A percentile compares a stretch with the other conserved stretches of the same genome.
phyloP scores from a whole-genome alignment of 2,113 vertebrate species.

The Brachyhypopomus gauderio region DNA sequence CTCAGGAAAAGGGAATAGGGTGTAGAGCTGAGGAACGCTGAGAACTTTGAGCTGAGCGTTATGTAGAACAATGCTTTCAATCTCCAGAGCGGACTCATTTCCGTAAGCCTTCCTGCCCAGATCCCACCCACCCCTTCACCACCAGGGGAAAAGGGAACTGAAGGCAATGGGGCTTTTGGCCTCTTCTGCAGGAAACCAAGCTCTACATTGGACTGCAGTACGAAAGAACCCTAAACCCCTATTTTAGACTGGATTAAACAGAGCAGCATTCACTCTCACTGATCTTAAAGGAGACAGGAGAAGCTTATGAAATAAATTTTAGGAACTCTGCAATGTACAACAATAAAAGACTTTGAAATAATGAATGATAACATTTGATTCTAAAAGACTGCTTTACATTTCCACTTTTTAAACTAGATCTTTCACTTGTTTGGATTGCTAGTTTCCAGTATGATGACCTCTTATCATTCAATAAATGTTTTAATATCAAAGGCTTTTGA shows the following conservation, averaged over 20 bases:
- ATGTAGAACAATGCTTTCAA: conserved; percentile 52
- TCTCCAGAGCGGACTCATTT: conserved; percentile 37
- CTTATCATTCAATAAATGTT: background rate
- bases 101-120: conserved; percentile 47
- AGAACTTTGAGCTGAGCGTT: conserved; percentile 38
- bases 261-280: background rate
- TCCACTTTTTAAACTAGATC: no score
- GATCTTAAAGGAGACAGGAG: background rate
- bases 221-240: background rate
- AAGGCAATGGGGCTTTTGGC: conserved; percentile 11
- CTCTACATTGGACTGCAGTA: background rate
- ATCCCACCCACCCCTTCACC: conserved; percentile 47
- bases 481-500: background rate
- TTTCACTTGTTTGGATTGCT: no score
- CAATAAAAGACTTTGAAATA: no score
- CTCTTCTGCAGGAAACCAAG: conserved; percentile 35
- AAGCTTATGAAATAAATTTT: background rate
- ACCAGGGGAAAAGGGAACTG: conserved; percentile 11
- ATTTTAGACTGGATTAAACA: background rate
- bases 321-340: no score
- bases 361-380: no score
- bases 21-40: conserved; percentile 42
- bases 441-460: no score
- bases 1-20: conserved; percentile 46
- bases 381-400: no score